phyloP scores from a whole-genome alignment of 1,140 invertebrate species.

The Cydia splendana region DNA sequence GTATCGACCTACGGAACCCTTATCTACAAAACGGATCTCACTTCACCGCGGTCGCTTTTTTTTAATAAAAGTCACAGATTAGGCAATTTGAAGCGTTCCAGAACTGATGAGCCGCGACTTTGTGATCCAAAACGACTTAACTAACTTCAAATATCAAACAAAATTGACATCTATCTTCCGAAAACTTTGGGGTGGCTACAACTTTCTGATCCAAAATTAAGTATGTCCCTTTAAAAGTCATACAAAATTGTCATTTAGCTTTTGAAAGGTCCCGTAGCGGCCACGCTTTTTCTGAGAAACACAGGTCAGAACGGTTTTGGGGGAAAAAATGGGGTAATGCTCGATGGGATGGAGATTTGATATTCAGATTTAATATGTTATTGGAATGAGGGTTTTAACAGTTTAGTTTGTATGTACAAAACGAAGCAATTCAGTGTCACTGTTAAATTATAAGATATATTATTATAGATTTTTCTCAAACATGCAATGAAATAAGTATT shows the following conservation, averaged over 20 bases:
- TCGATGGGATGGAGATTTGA: background rate
- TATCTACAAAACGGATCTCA: background rate
- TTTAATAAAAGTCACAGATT: conserved; percentile 6
- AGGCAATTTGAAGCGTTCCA: background rate
- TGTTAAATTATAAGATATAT: too few species aligned
- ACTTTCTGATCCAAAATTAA: background rate
- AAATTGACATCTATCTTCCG: background rate
- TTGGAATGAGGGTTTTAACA: too few species aligned
- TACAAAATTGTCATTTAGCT: too few species aligned
- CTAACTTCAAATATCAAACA: background rate
- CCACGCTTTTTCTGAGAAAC: background rate
- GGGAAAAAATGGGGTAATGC: background rate
- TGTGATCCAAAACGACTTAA: background rate
- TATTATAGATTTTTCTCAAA: too few species aligned
- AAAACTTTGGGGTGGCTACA: background rate
- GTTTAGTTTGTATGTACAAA: too few species aligned
- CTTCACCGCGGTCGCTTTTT: background rate
- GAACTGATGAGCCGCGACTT: background rate
- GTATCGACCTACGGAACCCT: background rate
- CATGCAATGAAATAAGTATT: too few species aligned
- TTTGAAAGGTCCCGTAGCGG: too few species aligned
- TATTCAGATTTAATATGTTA: background rate
- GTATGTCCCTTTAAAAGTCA: too few species aligned
- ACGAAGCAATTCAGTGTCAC: too few species aligned
- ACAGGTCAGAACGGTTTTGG: background rate